phyloP scores from a whole-genome alignment of 2,113 vertebrate genomes.

The Oenanthe melanoleuca region DNA sequence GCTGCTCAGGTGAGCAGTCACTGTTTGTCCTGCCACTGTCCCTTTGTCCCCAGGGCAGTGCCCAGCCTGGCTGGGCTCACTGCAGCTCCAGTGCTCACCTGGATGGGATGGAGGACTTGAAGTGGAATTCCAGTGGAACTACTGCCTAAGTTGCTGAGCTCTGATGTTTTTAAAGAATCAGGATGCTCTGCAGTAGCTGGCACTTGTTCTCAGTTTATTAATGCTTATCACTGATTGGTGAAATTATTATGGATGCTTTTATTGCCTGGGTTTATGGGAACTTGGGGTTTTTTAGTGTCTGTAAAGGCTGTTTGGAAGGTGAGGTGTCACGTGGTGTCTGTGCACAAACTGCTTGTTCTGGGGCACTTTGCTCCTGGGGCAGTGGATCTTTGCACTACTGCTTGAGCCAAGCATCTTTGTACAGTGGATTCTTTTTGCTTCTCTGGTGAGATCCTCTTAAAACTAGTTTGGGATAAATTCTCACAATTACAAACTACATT shows the following conservation, averaged over 20 bases:
- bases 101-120: neutral
- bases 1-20: slow-evolving; percentile 25
- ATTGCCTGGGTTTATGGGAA: neutral
- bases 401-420: slow-evolving; percentile 50
- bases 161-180: neutral
- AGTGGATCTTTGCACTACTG: slow-evolving; percentile 52
- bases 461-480: neutral
- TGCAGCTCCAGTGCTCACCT: neutral
- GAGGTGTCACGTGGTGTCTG: neutral
- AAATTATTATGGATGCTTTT: neutral
- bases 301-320: neutral
- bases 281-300: neutral
- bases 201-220: neutral
- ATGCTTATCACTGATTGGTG: neutral
- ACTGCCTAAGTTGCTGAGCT: neutral
- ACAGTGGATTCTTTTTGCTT: slow-evolving; percentile 21
- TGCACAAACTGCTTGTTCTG: slow-evolving; percentile 11
- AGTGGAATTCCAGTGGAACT: neutral
- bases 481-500: neutral
- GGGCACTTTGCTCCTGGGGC: neutral
- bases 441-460: neutral
- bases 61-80: neutral
- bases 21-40: neutral
- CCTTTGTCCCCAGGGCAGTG: neutral
- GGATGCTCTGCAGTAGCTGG: neutral